These are phyloP conservation scores for Limnodromus scolopaceus DNA, from an alignment of 2,797 vertebrate species.

Conservation along the genomic window DNA sequence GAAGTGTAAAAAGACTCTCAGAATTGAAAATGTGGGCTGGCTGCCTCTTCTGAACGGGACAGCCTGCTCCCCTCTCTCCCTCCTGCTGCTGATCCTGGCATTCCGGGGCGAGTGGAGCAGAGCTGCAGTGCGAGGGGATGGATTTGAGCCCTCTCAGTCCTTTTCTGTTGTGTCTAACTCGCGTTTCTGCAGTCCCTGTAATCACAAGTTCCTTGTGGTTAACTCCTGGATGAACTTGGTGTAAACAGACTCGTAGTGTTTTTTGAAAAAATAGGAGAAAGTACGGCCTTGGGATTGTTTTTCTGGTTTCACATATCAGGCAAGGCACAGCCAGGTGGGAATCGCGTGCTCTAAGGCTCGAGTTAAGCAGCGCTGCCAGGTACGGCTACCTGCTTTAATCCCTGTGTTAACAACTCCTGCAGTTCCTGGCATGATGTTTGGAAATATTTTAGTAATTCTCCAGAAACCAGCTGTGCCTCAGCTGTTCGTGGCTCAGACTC, in stretches of 20 bases:
- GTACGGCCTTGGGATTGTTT: not conserved
- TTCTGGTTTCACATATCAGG: not conserved
- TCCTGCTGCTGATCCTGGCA: rapidly evolving
- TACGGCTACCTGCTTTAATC: conserved; percentile 13
- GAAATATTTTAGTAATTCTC: conserved; percentile 14
- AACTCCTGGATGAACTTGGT: not conserved
- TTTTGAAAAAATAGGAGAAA: not conserved
- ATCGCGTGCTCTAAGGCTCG: not conserved
- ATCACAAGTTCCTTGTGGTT: not conserved
- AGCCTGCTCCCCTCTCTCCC: not conserved
- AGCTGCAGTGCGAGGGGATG: rapidly evolving
- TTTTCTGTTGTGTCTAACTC: not conserved
- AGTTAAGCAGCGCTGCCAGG: conserved; percentile 1
- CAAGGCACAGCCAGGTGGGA: not conserved
- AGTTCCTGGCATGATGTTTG: not conserved
- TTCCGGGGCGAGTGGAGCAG: rapidly evolving
- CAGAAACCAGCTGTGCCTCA: not conserved
- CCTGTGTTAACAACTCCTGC: not conserved
- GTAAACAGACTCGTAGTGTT: not conserved
- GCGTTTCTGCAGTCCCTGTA: not conserved
- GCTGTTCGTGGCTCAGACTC: not conserved
- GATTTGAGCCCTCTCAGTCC: not conserved
- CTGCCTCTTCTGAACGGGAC: not conserved
- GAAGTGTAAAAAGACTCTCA: not conserved
- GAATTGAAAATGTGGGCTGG: not conserved